Evolutionary conservation across 2,113 vertebrate species (phyloP), one percentile per base, ranked within the genome.

Genomic region (Pseudorhombus dupliciocellatus): DNA sequence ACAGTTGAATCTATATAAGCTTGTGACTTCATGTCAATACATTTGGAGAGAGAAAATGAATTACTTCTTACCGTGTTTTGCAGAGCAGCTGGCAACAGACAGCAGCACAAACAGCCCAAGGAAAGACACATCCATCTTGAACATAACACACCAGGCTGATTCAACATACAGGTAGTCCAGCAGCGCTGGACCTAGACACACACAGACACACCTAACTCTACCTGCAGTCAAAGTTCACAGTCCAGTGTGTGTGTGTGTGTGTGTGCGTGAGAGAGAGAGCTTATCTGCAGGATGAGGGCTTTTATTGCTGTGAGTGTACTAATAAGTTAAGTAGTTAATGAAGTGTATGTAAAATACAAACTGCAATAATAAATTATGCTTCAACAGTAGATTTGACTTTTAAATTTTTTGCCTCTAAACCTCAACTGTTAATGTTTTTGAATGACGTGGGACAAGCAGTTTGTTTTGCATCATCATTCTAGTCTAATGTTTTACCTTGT

Each of bases 221-320:
- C 46, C 16, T 55, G 42, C 21, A 65, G 7, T 64, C 69, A 71
- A 84, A 76, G 85, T 73, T 60, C 60, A 80, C 24, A 56, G 54
- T 77, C 54, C 61, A 57, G 18, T 46, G 28, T n/a, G n/a, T 58
- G 70, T 69, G 74, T 75, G 56, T 58, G 30, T 34, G 52, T 54
- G 24, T 54, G 51, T 53, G 51, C 25, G 37, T 46, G 44, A n/a
- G n/a, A n/a, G n/a, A n/a, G n/a, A n/a, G n/a, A n/a, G n/a, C n/a
- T n/a, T n/a, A n/a, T n/a, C n/a, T n/a, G n/a, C n/a, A n/a, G n/a
- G n/a, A n/a, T n/a, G n/a, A n/a, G n/a, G n/a, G n/a, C 10, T 34
- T 34, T 2, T 12, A 34, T 34, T 34, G 34, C 34, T 34, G 11
- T 34, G 8, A 34, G 10, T 34, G 34, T 34, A 10, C 1, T 34